Base-by-base conservation (phyloP, 2,797 vertebrate species). In the Myotis findleyi region DNA sequence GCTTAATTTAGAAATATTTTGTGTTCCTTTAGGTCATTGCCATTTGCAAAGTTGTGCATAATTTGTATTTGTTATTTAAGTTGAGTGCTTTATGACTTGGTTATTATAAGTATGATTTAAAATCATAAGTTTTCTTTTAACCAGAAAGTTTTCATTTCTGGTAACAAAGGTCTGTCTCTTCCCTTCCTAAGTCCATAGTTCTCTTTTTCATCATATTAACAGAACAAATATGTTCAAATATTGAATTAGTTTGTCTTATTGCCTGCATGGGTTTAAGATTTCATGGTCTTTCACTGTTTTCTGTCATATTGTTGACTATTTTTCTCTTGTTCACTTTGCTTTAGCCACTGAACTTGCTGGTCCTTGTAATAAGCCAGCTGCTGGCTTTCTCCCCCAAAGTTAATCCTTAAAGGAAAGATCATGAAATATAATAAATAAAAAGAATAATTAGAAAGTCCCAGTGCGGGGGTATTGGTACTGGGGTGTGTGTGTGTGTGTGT, bases 31-130 rank as follows among this genome's bases (percentile, higher is more conserved):
- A 77, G 33, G 30, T 71, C 27, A 94, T 91, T 82, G 17, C 49
- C 12, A 25, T 53, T 91, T 81, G 83, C 53, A 92, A 47, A 89
- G 59, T 82, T 95, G 14, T 80, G 3, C 7, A 30, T 72, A 88
- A 66, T 94, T 95, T 33, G 23, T 87, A 25, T 66, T 77, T 93
- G 66, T 41, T 86, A 5, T 87, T 72, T 75, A 89, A 53, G 11
- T 87, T 84, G 49, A 72, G 6, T 49, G 16, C 30, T 38, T 72
- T 80, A 21, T 53, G 27, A 25, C 47, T 68, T 59, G 49, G 41
- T 59, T 81, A 38, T 64, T 76, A 16, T n/a, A 73, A 86, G n/a
- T 57, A 51, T 59, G 20, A 51, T 77, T 93, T 91, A 73, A 89
- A 85, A 81, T 57, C 44, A 69, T 8, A n/a, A 20, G 38, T 36